These are phyloP conservation scores for Anniella stebbinsi DNA, from an alignment of 2,797 vertebrate genomes.

Conservation along the genomic window DNA sequence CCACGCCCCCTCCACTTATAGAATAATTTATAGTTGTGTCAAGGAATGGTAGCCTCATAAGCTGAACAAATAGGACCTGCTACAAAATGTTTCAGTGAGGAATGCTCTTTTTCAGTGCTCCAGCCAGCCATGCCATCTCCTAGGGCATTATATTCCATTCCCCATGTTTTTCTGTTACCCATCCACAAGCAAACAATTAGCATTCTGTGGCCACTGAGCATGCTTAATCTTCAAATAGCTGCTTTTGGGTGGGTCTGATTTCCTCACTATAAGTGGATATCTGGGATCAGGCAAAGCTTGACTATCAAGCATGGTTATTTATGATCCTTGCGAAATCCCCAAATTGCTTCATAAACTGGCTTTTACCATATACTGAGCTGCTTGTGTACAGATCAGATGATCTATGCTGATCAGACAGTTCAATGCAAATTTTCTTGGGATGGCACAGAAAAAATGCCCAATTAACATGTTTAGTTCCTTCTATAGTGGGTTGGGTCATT, in stretches of 20 bases:
- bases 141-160: background rate
- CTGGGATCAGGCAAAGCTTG: background rate
- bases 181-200: background rate
- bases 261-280: background rate
- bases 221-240: background rate
- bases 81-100: background rate
- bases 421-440: background rate
- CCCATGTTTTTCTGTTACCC: background rate
- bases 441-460: background rate
- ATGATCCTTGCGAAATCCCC: background rate
- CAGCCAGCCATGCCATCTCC: background rate
- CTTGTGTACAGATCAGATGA: background rate
- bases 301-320: background rate
- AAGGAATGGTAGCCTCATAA: background rate
- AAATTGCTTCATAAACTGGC: background rate
- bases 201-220: background rate
- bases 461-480: background rate
- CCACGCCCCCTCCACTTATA: background rate
- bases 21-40: background rate
- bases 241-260: background rate
- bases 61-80: background rate
- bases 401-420: background rate
- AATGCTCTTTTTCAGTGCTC: background rate
- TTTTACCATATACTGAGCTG: background rate
- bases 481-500: background rate